A percentile compares a stretch with the other conserved stretches of the same genome.
These are phyloP conservation scores for Odontothrips loti DNA, from an alignment of 2,888 invertebrate species.

Conservation along the genomic window DNA sequence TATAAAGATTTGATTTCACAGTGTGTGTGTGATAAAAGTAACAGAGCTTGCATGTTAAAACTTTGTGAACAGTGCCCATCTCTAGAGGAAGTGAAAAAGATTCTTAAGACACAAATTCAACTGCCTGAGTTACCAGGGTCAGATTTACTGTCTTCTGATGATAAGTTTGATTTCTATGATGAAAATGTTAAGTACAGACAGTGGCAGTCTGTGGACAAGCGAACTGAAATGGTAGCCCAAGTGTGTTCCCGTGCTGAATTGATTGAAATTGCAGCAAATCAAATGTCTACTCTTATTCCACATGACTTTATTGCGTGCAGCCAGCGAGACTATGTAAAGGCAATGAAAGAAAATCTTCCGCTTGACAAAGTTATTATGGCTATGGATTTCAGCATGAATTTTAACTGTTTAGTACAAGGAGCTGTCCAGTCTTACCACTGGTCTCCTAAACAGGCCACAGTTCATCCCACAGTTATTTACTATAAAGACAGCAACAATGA, in stretches of 20 bases:
- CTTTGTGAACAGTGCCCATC: neutral
- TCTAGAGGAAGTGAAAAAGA: neutral
- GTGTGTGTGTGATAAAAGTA: neutral
- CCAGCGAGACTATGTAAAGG: neutral
- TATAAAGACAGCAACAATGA: slow-evolving; percentile 6
- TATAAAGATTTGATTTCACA: neutral
- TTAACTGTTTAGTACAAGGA: slow-evolving; percentile 15
- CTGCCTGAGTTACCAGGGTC: neutral
- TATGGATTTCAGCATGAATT: slow-evolving; percentile 13
- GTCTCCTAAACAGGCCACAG: slow-evolving; percentile 11
- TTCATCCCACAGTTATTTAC: neutral
- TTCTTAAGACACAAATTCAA: neutral
- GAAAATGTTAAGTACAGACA: slow-evolving; percentile 7
- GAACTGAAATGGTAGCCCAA: neutral
- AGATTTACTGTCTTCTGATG: neutral
- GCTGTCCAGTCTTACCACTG: neutral
- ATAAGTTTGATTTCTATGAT: neutral
- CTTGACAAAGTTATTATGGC: neutral
- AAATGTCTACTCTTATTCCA: neutral
- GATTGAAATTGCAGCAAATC: neutral
- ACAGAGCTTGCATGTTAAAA: neutral
- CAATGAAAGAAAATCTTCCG: neutral
- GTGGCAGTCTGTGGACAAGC: neutral
- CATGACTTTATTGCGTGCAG: neutral
- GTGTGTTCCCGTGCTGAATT: neutral